Percentiles rank a stretch among this genome's conserved stretches.
Conservation (phyloP, 2,113 vertebrate species). For the Amblyornis subalaris region DNA sequence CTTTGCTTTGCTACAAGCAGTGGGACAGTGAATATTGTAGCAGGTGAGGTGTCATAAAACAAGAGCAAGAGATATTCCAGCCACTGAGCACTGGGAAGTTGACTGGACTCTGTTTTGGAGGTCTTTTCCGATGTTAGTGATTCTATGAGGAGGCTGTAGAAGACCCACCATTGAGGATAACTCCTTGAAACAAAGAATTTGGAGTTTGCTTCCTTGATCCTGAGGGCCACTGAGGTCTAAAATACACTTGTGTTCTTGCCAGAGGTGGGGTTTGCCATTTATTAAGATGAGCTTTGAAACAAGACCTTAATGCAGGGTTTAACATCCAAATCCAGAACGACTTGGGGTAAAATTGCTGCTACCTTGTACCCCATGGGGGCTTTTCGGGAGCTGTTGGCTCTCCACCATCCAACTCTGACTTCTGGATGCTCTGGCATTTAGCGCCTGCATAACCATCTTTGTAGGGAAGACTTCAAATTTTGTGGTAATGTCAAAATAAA, state of each 20-base stretch:
- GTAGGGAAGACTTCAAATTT: not conserved
- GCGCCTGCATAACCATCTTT: not conserved
- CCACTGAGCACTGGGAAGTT: not conserved
- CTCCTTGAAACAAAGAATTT: accelerated
- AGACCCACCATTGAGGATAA: not conserved
- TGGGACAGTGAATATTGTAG: not conserved
- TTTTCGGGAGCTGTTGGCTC: accelerated
- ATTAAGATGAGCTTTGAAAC: not conserved
- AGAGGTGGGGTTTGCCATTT: accelerated
- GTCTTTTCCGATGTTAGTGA: not conserved
- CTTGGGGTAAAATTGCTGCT: accelerated
- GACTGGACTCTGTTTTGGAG: not conserved
- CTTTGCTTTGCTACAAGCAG: not conserved
- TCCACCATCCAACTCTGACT: not conserved
- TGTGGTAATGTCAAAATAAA: not conserved
- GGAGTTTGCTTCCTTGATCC: not conserved
- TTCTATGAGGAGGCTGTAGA: not conserved
- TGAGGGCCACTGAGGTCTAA: accelerated
- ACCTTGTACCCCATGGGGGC: accelerated
- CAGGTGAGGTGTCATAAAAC: not conserved
- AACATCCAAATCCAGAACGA: not conserved
- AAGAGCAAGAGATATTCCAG: not conserved
- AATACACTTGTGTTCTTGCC: not conserved
- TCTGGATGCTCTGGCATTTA: not conserved
- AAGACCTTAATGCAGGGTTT: not conserved